phyloP scores from a whole-genome alignment of 2,113 vertebrate genomes.

The Macroglossus sobrinus region DNA sequence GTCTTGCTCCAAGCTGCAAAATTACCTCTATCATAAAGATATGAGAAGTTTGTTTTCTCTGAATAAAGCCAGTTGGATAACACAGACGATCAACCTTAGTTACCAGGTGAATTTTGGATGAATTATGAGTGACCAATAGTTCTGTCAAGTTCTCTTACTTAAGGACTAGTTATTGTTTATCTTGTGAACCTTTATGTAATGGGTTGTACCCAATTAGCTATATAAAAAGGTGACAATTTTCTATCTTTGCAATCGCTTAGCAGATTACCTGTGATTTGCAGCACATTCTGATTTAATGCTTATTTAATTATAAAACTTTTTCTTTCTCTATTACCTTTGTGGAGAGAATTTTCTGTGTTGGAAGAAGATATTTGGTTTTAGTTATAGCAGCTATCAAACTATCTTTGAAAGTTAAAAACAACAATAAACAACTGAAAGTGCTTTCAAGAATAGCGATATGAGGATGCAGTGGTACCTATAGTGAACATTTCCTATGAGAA shows the following conservation, averaged over 20 bases:
- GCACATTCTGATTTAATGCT: not conserved
- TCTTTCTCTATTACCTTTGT: not conserved
- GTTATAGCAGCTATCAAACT: not conserved
- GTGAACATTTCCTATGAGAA: not conserved
- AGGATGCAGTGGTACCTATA: not conserved
- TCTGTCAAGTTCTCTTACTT: not conserved
- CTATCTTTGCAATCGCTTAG: not conserved
- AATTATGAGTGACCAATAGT: not conserved
- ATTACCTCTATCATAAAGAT: not conserved
- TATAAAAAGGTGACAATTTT: not conserved
- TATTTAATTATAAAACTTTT: not conserved
- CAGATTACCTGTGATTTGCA: not conserved
- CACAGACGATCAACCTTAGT: not conserved
- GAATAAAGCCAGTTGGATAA: not conserved
- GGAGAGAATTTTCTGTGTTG: not conserved
- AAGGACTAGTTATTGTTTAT: not conserved
- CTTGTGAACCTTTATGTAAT: not conserved
- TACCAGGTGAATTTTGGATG: not conserved
- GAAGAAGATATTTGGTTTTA: not conserved
- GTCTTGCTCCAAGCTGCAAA: not conserved
- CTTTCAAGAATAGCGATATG: not conserved
- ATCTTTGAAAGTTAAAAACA: not conserved
- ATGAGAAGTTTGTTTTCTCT: not conserved
- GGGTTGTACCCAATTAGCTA: not conserved
- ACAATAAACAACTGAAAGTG: not conserved